Base-by-base conservation (phyloP, 2,888 invertebrate genomes). In the Andrena haemorrhoa region DNA sequence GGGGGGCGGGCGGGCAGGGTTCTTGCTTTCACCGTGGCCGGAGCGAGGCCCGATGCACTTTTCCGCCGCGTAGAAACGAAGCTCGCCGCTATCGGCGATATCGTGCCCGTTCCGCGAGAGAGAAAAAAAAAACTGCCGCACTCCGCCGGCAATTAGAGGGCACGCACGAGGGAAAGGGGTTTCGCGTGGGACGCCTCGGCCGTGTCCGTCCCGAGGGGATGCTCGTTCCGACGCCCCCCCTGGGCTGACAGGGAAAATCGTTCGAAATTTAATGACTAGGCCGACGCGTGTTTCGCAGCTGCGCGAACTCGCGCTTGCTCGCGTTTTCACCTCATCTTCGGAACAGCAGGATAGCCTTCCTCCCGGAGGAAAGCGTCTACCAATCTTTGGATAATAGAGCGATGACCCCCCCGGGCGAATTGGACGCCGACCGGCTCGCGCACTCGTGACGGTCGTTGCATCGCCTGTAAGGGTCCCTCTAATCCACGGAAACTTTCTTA, bases 1-100 rank as follows among this genome's bases (percentile, higher is more conserved):
- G 72, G 75, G 61, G n/a, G 49, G 31, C 20, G 65, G 33, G 51
- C 31, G 58, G 53, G 26, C 64, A 70, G 77, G 74, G 77, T 68
- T 64, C 74, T 88, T 90, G 89, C 92, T 92, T 92, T 92, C 92
- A 92, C 92, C 91, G 85, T 79, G 85, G 78, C 83, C 74, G 84
- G 65, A 75, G 41, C 85, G 35, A 84, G 65, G 66, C 63, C 41
- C 76, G 87, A 89, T 90, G 88, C 90, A 89, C 86, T 90, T 89
- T 89, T 87, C 85, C 70, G 70, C 87, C 77, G 66, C 83, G 83
- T 77, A 82, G 89, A 86, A 86, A 75, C 87, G 77, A 66, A 66
- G 71, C 63, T 41, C 58, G 33, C 66, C 79, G 79, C 77, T 31
- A 29, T 60, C 47, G 47, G 65, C 65, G 70, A n/a, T 81, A 76